Conservation (phyloP, 2,888 invertebrate species). For the Mesochorus sp. region DNA sequence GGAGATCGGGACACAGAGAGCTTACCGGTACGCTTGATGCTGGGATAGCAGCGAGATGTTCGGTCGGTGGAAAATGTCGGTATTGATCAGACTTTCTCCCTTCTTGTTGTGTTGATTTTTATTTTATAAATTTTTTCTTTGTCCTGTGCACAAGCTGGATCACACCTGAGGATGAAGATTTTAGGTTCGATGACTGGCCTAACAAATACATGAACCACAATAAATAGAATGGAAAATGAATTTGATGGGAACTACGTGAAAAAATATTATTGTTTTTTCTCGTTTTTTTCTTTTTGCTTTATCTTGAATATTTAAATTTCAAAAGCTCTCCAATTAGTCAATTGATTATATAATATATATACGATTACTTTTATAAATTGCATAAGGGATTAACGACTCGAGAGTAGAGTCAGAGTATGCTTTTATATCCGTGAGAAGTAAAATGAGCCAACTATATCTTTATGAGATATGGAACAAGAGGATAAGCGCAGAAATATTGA, state of each 20-base stretch:
- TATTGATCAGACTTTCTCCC: constrained; percentile 38
- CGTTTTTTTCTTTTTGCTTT: background rate
- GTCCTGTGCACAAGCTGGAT: background rate
- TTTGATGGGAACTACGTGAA: background rate
- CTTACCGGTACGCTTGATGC: constrained; percentile 11
- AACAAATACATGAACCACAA: background rate
- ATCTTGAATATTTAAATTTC: background rate
- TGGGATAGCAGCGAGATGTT: constrained; percentile 26
- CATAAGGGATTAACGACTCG: constrained; percentile 16
- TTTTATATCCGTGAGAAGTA: background rate
- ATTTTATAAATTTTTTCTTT: constrained; percentile 30
- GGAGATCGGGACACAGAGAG: constrained; percentile 38
- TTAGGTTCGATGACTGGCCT: background rate
- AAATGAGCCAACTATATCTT: background rate
- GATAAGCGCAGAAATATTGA: constrained; percentile 21
- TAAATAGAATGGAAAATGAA: background rate
- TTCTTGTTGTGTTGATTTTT: constrained; percentile 12
- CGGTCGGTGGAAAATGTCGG: constrained; percentile 36
- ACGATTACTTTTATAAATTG: constrained; percentile 69
- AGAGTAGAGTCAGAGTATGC: background rate
- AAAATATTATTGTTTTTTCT: background rate
- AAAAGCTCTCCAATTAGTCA: constrained; percentile 65
- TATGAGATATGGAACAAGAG: constrained; percentile 3
- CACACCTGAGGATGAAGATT: background rate
- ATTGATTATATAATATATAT: constrained; percentile 67